Evolutionary conservation across 1,140 invertebrate genomes (phyloP).

Genomic region (Andricus grossulariae): DNA sequence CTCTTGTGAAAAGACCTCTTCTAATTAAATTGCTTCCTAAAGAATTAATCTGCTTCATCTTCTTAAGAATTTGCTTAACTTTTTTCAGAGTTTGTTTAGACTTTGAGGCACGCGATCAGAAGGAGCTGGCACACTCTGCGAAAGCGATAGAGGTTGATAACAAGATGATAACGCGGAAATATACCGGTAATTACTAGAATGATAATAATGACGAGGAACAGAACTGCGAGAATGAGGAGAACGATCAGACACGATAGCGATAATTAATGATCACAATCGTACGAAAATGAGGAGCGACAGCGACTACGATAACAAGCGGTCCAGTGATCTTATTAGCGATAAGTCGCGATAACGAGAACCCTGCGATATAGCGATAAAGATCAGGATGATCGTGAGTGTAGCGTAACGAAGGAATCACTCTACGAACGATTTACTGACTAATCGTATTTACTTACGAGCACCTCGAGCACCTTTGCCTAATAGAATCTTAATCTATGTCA

Average conservation of each 20-base stretch:
- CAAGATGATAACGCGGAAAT: conserved; percentile 71
- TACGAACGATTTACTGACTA: background rate
- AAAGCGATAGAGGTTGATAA: conserved; percentile 65
- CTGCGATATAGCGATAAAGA: conserved; percentile 71
- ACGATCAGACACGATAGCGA: conserved; percentile 69
- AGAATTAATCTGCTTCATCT: no score
- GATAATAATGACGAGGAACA: conserved; percentile 67
- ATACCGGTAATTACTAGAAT: conserved; percentile 71
- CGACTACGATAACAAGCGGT: conserved; percentile 72
- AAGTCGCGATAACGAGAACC: conserved; percentile 72
- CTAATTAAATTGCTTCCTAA: no score
- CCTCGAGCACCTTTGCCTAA: background rate
- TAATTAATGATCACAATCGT: conserved; percentile 74
- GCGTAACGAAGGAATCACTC: conserved; percentile 33
- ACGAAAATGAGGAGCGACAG: conserved; percentile 72
- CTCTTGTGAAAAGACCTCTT: no score
- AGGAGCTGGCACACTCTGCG: conserved; percentile 48
- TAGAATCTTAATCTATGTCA: no score
- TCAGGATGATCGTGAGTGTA: conserved; percentile 47
- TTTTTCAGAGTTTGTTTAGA: background rate
- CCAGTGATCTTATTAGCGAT: conserved; percentile 73
- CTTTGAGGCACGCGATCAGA: conserved; percentile 28
- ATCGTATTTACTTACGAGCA: background rate
- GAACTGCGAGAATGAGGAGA: conserved; percentile 40
- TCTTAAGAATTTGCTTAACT: no score